Evolutionary conservation across 2,113 vertebrate genomes (phyloP).

Genomic region (Equus przewalskii): DNA sequence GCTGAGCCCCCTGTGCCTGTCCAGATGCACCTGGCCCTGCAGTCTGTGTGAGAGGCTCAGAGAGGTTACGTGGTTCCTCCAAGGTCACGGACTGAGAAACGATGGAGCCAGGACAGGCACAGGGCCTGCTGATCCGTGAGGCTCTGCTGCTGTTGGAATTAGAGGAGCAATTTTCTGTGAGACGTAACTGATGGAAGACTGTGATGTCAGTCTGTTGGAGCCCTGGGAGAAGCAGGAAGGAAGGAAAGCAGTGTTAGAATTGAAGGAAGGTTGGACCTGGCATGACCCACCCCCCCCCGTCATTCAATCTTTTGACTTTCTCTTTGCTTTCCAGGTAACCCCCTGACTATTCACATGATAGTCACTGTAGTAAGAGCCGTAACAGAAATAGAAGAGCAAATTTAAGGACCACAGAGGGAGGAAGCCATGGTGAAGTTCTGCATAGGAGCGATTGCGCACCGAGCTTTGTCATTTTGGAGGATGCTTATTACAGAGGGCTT

Average conservation of each 20-base stretch:
- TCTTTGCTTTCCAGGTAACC: neutral
- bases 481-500: neutral
- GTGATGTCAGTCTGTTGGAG: neutral
- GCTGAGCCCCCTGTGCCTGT: neutral
- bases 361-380: accelerated
- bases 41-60: neutral
- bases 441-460: accelerated
- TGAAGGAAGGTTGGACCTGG: accelerated
- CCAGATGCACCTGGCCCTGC: neutral
- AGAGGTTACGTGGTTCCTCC: neutral
- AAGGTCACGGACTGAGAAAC: neutral
- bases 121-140: neutral
- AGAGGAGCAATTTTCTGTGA: neutral
- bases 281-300: accelerated
- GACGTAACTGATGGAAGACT: neutral
- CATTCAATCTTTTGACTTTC: accelerated
- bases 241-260: accelerated
- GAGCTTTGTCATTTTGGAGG: neutral
- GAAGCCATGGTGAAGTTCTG: accelerated
- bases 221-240: neutral
- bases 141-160: neutral
- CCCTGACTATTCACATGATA: accelerated
- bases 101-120: accelerated
- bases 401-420: accelerated
- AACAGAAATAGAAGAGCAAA: accelerated